A percentile compares a stretch with the other conserved stretches of the same genome.
phyloP scores from a whole-genome alignment of 2,888 invertebrate genomes.

The Cosmopolites sordidus region DNA sequence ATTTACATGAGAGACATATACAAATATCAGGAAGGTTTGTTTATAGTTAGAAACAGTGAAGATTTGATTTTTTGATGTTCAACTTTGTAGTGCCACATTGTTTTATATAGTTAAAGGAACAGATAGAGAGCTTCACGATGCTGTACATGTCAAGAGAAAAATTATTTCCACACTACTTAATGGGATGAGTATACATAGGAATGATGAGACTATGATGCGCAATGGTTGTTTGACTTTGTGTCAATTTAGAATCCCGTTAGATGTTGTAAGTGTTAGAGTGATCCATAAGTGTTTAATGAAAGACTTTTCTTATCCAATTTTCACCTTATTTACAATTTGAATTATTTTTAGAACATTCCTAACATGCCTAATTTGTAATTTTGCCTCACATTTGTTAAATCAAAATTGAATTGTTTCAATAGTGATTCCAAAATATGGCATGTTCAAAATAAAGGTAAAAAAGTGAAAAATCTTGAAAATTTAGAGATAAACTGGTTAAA shows the following conservation, averaged over 20 bases:
- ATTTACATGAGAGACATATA: slow-evolving; percentile 81
- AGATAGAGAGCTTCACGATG: slow-evolving; percentile 65
- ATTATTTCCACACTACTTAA: slow-evolving; percentile 80
- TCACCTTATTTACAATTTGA: too few species aligned
- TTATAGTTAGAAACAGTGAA: background rate
- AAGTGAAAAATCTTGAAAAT: too few species aligned
- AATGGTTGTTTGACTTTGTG: slow-evolving; percentile 94
- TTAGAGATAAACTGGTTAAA: too few species aligned
- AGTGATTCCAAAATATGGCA: too few species aligned
- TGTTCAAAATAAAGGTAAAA: too few species aligned
- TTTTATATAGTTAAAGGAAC: slow-evolving; percentile 92
- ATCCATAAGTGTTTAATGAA: too few species aligned
- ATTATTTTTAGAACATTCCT: too few species aligned
- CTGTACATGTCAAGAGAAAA: slow-evolving; percentile 67
- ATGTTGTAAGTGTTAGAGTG: slow-evolving; percentile 65
- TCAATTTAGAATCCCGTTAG: slow-evolving; percentile 90
- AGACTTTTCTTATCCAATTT: too few species aligned
- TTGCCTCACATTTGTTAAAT: too few species aligned
- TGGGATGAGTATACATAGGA: slow-evolving; percentile 81
- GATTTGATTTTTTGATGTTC: slow-evolving; percentile 1
- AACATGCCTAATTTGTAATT: too few species aligned
- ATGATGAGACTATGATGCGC: slow-evolving; percentile 90
- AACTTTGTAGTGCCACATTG: slow-evolving; percentile 78
- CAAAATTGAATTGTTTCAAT: too few species aligned
- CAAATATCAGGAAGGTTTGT: slow-evolving; percentile 84